Evolutionary conservation across 2,888 invertebrate genomes (phyloP).

Genomic region (Thereva nobilitata): DNA sequence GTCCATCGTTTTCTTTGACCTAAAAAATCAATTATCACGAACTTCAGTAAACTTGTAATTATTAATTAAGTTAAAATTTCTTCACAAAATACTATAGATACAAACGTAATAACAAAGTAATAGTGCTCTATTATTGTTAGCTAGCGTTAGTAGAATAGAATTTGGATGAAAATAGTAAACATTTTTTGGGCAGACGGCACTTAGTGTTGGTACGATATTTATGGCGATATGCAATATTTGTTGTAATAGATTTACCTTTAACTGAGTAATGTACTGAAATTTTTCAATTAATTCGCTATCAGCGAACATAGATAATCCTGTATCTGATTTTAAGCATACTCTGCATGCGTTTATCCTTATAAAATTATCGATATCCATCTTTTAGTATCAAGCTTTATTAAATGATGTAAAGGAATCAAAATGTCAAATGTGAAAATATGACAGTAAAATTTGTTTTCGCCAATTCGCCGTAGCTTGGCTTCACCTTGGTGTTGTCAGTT

Average conservation of each 20-base stretch:
- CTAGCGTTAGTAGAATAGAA: conserved; percentile 1
- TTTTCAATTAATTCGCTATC: conserved; percentile 44
- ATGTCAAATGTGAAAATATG: no score
- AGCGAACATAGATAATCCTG: conserved; percentile 44
- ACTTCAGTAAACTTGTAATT: neutral
- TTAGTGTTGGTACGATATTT: no score
- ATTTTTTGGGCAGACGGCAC: no score
- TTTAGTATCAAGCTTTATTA: conserved; percentile 18
- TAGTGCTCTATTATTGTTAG: conserved; percentile 12
- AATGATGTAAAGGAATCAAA: no score
- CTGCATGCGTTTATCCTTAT: conserved; percentile 48
- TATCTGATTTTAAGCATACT: conserved; percentile 50
- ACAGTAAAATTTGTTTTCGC: no score
- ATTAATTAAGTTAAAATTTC: neutral
- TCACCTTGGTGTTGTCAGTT: no score
- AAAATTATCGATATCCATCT: conserved; percentile 49
- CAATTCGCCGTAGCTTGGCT: no score
- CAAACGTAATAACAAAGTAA: neutral
- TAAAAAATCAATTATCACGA: conserved; percentile 38
- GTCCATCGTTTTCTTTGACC: conserved; percentile 47
- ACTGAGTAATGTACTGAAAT: conserved; percentile 49
- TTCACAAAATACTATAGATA: no score
- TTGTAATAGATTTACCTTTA: conserved; percentile 45
- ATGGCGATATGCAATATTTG: no score
- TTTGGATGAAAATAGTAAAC: conserved; percentile 2